Percentiles rank a stretch among this genome's conserved stretches.
Evolutionary conservation across 2,113 vertebrate genomes (phyloP).

Genomic region (Hippocampus mohnikei): DNA sequence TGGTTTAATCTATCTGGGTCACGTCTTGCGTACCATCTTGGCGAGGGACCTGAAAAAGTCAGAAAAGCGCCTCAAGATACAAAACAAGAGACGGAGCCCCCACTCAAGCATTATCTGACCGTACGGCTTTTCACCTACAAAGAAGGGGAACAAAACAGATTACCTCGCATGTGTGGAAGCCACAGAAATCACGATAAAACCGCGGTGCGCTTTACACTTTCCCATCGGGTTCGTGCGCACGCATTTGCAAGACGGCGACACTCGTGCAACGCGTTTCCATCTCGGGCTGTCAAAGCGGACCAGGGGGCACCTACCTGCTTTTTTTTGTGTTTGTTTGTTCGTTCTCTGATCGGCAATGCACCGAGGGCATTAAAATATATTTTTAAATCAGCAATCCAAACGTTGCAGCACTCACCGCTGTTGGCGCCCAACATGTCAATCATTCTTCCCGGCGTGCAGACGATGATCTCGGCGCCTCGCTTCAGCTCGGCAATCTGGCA

Average conservation of each 20-base stretch:
- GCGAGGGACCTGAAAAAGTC: conserved; percentile 93
- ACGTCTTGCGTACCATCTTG: conserved; percentile 96
- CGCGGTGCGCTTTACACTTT: neutral
- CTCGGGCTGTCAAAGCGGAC: conserved; percentile 14
- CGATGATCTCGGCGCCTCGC: conserved; percentile 98
- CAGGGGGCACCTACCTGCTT: conserved; percentile 83
- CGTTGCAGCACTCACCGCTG: conserved; percentile 82
- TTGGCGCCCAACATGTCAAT: conserved; percentile 99
- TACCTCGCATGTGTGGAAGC: conserved; percentile 99
- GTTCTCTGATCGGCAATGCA: too few relatives aligned
- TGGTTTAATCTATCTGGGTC: conserved; percentile 69
- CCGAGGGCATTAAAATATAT: too few relatives aligned
- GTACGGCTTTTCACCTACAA: conserved; percentile 84
- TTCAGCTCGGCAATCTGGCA: conserved; percentile 96
- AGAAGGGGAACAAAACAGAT: conserved; percentile 85
- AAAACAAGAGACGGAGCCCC: conserved; percentile 91
- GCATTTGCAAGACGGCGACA: neutral
- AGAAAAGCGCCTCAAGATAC: conserved; percentile 97
- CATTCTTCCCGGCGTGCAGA: conserved; percentile 98
- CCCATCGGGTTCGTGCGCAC: neutral
- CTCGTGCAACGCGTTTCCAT: neutral
- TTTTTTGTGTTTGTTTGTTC: conserved; percentile 55
- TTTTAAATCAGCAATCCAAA: neutral
- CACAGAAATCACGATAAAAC: conserved; percentile 45
- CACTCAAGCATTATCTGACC: conserved; percentile 91